Evolutionary conservation across 2,888 invertebrate genomes (phyloP).

Genomic region (Callinectes sapidus): DNA sequence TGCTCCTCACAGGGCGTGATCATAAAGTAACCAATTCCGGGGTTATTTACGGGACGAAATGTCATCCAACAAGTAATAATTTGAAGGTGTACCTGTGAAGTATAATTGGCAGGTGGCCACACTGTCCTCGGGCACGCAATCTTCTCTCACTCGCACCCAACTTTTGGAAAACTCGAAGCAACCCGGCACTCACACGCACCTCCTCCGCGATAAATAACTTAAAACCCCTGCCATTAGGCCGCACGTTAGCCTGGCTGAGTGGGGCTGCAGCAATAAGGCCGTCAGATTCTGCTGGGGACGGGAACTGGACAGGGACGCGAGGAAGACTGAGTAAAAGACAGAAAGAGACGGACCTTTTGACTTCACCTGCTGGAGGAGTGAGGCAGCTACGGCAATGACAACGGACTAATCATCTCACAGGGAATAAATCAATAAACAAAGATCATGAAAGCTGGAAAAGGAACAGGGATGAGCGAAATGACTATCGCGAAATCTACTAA

Average conservation of each 20-base stretch:
- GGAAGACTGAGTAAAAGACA: neutral
- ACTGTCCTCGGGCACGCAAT: slow-evolving; percentile 35
- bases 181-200: neutral
- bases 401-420: neutral
- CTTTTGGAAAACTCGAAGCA: slow-evolving; percentile 32
- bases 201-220: slow-evolving; percentile 38
- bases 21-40: slow-evolving; percentile 53
- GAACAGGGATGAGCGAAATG: neutral
- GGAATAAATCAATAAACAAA: neutral
- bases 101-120: slow-evolving; percentile 35
- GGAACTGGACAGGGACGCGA: neutral
- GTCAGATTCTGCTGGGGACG: neutral
- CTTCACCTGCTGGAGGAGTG: neutral
- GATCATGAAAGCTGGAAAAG: neutral
- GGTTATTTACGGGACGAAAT: slow-evolving; percentile 48
- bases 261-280: neutral
- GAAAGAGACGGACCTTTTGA: too few relatives aligned
- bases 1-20: neutral
- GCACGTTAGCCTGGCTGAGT: neutral
- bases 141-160: slow-evolving; percentile 7
- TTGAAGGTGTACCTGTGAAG: slow-evolving; percentile 48
- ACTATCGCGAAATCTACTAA: too few relatives aligned
- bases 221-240: slow-evolving; percentile 44
- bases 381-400: neutral
- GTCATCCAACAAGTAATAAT: slow-evolving; percentile 56